Evolutionary conservation across 2,797 vertebrate genomes (phyloP).

Genomic region (Hydrocynus forskahlii): DNA sequence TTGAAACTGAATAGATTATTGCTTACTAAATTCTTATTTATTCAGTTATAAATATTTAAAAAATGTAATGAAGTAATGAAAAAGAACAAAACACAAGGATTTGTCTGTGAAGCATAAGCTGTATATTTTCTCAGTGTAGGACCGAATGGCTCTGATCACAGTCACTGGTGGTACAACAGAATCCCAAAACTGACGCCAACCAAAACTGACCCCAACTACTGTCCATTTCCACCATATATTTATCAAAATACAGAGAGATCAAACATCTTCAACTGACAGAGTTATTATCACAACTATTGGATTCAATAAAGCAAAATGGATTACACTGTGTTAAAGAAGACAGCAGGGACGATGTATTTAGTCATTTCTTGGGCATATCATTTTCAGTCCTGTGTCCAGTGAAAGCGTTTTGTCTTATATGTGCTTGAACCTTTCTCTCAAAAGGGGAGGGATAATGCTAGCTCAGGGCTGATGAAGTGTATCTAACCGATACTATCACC

Average conservation of each 20-base stretch:
- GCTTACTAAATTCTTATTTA: background rate
- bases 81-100: background rate
- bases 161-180: background rate
- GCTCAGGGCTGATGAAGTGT: background rate
- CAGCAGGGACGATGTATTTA: background rate
- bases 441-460: background rate
- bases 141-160: too few species aligned
- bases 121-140: background rate
- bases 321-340: background rate
- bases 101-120: background rate
- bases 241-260: background rate
- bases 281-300: background rate
- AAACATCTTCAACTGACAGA: background rate
- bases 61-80: background rate
- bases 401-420: background rate
- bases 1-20: background rate
- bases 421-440: background rate
- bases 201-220: background rate
- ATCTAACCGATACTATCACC: background rate
- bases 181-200: background rate
- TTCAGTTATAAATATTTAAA: background rate
- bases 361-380: background rate
- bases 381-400: conserved; percentile 11
- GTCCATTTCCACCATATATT: background rate
- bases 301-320: background rate